These are phyloP conservation scores for Macropis europaea DNA, from an alignment of 2,888 invertebrate species.

Conservation along the genomic window DNA sequence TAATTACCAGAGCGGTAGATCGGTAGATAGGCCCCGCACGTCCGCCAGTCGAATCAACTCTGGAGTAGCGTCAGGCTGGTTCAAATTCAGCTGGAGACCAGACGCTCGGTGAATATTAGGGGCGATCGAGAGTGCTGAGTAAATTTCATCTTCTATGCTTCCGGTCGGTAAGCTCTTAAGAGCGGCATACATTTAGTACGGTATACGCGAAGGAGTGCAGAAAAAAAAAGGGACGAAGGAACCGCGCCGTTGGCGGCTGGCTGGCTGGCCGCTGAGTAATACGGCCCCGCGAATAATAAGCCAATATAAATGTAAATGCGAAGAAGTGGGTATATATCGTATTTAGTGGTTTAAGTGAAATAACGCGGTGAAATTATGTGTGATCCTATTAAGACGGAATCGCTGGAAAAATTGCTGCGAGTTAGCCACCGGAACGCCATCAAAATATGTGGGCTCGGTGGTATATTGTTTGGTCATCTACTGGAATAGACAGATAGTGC, in stretches of 20 bases:
- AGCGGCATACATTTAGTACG: conserved; percentile 50
- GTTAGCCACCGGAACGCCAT: background rate
- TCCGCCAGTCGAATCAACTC: conserved; percentile 40
- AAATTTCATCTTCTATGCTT: conserved; percentile 59
- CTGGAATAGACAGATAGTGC: too few species aligned
- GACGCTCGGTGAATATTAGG: conserved; percentile 54
- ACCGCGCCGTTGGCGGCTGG: background rate
- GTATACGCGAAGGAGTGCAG: background rate
- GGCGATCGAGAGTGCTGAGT: conserved; percentile 59
- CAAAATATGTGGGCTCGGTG: conserved; percentile 11
- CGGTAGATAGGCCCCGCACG: conserved; percentile 63
- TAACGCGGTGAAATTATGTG: conserved; percentile 56
- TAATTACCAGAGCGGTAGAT: conserved; percentile 63
- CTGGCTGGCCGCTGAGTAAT: conserved; percentile 43
- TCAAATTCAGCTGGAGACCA: conserved; percentile 36
- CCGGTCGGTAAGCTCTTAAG: conserved; percentile 57
- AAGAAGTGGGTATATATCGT: conserved; percentile 52
- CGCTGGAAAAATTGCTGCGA: conserved; percentile 16
- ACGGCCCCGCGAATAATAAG: conserved; percentile 59
- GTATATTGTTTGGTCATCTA: too few species aligned
- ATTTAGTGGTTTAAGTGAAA: conserved; percentile 63
- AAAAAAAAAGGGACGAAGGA: background rate
- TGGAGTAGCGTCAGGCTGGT: conserved; percentile 22
- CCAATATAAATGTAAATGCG: conserved; percentile 66
- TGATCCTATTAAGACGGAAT: conserved; percentile 29